phyloP scores from a whole-genome alignment of 2,113 vertebrate genomes.

The Burhinus bistriatus region DNA sequence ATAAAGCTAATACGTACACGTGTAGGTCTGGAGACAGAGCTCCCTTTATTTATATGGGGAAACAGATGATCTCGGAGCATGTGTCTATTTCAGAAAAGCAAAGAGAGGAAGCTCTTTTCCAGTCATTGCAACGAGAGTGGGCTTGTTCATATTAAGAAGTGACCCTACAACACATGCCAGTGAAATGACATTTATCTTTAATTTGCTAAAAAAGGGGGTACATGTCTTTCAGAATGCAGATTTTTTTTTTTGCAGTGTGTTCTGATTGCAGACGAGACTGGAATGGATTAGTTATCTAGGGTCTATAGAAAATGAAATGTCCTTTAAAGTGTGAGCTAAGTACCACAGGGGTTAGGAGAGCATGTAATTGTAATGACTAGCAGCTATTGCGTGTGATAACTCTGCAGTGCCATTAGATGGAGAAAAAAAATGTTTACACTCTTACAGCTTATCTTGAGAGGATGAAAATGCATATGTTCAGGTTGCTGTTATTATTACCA shows the following conservation, averaged over 20 bases:
- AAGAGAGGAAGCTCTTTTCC: neutral
- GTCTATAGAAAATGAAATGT: neutral
- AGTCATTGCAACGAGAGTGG: neutral
- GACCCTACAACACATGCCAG: neutral
- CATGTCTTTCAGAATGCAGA: neutral
- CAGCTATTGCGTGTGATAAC: neutral
- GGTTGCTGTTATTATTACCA: neutral
- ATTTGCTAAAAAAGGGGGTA: neutral
- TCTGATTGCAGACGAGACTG: neutral
- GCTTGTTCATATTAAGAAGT: neutral
- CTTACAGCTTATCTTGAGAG: neutral
- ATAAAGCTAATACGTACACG: slow-evolving; percentile 4
- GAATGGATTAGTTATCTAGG: neutral
- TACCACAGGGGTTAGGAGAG: neutral
- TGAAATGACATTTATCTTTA: neutral
- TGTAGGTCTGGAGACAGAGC: neutral
- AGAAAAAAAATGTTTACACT: neutral
- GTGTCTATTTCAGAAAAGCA: neutral
- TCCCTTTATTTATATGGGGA: slow-evolving; percentile 1
- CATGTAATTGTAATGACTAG: neutral
- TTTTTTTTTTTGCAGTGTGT: neutral
- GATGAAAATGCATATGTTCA: neutral
- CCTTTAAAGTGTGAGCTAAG: slow-evolving; percentile 6
- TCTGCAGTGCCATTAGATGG: neutral
- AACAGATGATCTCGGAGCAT: neutral